Percentiles rank a stretch among this genome's conserved stretches.
phyloP scores from a whole-genome alignment of 2,797 vertebrate species.

The Notolabrus celidotus region DNA sequence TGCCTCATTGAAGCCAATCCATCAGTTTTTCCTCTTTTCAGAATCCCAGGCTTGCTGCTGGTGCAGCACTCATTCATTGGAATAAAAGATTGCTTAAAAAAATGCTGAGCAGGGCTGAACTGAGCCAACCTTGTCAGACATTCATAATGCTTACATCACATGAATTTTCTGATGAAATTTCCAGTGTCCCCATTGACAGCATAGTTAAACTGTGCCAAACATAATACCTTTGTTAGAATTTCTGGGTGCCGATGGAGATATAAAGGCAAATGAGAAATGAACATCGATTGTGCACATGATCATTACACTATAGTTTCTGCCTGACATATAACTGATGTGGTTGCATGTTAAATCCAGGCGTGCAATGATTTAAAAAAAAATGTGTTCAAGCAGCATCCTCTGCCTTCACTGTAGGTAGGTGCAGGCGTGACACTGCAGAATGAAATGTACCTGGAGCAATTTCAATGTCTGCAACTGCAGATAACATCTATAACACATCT shows the following conservation, averaged over 20 bases:
- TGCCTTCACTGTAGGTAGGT: neutral
- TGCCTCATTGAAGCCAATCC: conserved; percentile 48
- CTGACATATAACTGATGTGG: neutral
- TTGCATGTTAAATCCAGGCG: conserved; percentile 1
- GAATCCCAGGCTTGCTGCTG: conserved; percentile 37
- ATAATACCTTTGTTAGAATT: neutral
- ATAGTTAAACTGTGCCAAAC: conserved; percentile 1
- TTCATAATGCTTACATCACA: conserved; percentile 50
- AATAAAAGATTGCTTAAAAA: conserved; percentile 57
- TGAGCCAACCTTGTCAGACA: conserved; percentile 53
- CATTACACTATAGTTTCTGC: neutral
- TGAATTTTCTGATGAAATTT: conserved; percentile 36
- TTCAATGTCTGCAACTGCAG: conserved; percentile 58
- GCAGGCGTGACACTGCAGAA: conserved; percentile 50
- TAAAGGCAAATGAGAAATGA: neutral
- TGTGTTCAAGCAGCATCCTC: conserved; percentile 14
- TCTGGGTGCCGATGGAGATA: neutral
- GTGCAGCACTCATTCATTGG: conserved; percentile 50
- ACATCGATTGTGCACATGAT: neutral
- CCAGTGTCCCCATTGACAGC: conserved; percentile 29
- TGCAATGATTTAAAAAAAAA: neutral
- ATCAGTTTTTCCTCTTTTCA: conserved; percentile 69
- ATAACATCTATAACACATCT: conserved; percentile 56
- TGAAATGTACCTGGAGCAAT: conserved; percentile 53
- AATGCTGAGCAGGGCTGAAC: conserved; percentile 67